Conservation (phyloP, 1,140 invertebrate genomes). For the Panulirus ornatus region DNA sequence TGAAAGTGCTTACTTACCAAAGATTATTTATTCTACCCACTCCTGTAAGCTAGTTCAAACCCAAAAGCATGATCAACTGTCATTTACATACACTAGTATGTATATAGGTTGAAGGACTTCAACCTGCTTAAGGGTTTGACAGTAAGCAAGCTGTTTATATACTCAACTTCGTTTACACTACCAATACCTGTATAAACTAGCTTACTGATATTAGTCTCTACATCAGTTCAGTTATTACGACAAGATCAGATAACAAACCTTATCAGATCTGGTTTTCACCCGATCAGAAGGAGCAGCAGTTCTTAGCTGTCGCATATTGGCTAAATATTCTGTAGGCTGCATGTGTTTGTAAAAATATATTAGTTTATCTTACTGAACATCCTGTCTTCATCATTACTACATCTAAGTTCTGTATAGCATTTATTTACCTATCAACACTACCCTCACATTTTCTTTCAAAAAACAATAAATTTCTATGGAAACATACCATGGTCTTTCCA, state of each 20-base stretch:
- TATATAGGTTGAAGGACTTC: too few species aligned
- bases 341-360: neutral
- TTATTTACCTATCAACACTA: neutral
- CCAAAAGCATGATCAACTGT: too few species aligned
- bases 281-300: conserved; percentile 90
- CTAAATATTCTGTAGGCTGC: conserved; percentile 73
- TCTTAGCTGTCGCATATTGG: conserved; percentile 85
- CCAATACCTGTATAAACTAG: conserved; percentile 17
- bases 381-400: neutral
- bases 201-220: neutral
- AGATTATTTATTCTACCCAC: too few species aligned
- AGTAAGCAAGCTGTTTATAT: too few species aligned
- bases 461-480: neutral
- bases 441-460: neutral
- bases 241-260: conserved; percentile 82
- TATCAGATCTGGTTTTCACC: conserved; percentile 90
- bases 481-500: conserved; percentile 91
- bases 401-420: too few species aligned
- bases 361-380: neutral
- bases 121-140: too few species aligned
- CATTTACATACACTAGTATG: too few species aligned
- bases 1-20: too few species aligned
- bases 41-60: too few species aligned
- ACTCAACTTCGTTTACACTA: too few species aligned
- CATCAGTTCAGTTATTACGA: too few species aligned